Base-by-base conservation (phyloP, 2,888 invertebrate genomes). In the Eupithecia pulchellata region DNA sequence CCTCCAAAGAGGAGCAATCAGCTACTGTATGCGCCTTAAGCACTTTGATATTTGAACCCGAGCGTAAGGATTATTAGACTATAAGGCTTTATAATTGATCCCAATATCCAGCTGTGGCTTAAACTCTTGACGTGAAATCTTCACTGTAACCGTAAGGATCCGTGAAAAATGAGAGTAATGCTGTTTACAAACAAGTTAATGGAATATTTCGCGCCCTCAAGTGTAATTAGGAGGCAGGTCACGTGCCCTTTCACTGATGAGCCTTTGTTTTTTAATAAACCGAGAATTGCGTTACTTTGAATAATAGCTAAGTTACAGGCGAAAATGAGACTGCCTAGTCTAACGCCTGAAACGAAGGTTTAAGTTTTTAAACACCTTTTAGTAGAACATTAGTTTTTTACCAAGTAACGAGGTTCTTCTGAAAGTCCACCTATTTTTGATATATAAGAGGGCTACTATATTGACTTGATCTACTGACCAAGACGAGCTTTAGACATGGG, bases 161-260 rank as follows among this genome's bases (percentile, higher is more conserved):
- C 17, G 8, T 57, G 57, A 58, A 58, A 64, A 58, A 70, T 66
- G 20, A 20, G 39, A 52, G 29, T 29, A 6, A 17, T 57, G 29
- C 30, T 60, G 64, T 71, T 67, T 52, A 20, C 64, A 60, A 67
- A 71, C 64, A 60, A 66, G 66, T 9, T 67, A 71, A 71, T 67
- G 60, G 32, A 60, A 52, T 62, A 34, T 64, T 67, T 55, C 20
- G 64, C 11, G 64, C 13, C 34, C 32, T 55, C 61, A 30, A 25
- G 47, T 60, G 20, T 68, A 25, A 66, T 61, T 58, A 14, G 57
- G 55, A 61, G 39, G 36, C 69, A 39, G 30, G 64, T 64, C 72
- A 72, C 69, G 72, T 64, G 36, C 63, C 39, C 34, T 57, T 65
- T 65, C 60, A 60, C 60, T 60, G 60, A 32, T n/a, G 60, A 32